Evolutionary conservation across 2,113 vertebrate genomes (phyloP), one percentile per base, ranked within the genome.

Genomic region (Notarius lentiginosus): DNA sequence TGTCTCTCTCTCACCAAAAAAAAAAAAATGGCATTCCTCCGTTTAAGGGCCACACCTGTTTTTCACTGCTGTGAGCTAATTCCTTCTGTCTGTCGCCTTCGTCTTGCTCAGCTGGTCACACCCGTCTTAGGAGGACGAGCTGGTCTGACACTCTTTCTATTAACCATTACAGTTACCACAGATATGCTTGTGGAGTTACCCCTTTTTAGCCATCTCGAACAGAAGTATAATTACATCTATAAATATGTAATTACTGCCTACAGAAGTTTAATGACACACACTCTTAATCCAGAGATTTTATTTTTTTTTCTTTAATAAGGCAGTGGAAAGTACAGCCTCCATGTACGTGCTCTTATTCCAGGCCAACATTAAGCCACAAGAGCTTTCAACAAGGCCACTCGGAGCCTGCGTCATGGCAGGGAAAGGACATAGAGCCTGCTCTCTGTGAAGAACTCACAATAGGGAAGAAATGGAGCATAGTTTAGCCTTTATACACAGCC

Each of bases 11-110:
- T 24, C n/a, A n/a, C n/a, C 55, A 24, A 61, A 47, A 56, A 47
- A 81, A 22, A 61, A 81, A 47, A 81, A 22, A 61, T 61, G 27
- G 47, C 91, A 75, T 88, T 90, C 81, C 89, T 83, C 47, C 2
- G 8, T 91, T 90, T 89, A 91, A 55, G 90, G 90, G 92, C 94
- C 93, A 93, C 94, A 94, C 94, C 94, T 95, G 94, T 95, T 91
- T 92, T 90, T 84, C 56, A 91, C 91, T 91, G 91, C 91, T 89
- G 87, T 68, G 89, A 89, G 60, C 84, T 88, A 91, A 93, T 93
- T 90, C 91, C 85, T 92, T 94, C 91, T 90, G 90, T 94, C 92
- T 91, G 90, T 90, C 90, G 91, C 93, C 93, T 93, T 94, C 94
- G 92, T 94, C 89, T 94, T 87, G 82, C 41, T 88, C 87, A 85